phyloP scores from a whole-genome alignment of 92 coral and sea anemone genomes.

The Paramuricea clavata region DNA sequence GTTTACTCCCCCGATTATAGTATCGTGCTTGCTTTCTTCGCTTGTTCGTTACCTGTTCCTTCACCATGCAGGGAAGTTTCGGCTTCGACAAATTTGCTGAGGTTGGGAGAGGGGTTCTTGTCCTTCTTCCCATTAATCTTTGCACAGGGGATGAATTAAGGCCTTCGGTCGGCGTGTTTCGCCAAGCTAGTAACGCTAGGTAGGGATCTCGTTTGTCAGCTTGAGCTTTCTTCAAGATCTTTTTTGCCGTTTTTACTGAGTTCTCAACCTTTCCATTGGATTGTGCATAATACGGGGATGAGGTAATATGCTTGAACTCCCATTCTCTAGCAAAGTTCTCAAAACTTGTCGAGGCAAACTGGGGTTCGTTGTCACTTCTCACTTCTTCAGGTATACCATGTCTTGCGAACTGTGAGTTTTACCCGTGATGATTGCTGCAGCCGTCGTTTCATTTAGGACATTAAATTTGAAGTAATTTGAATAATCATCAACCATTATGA shows the following conservation, averaged over 20 bases:
- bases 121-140: constrained; percentile 62
- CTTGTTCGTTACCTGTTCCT: constrained; percentile 55
- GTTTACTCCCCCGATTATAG: constrained; percentile 67
- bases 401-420: constrained; percentile 27
- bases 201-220: constrained; percentile 53
- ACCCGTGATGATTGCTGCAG: constrained; percentile 2
- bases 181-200: constrained; percentile 62
- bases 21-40: constrained; percentile 66
- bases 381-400: constrained; percentile 46
- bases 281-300: constrained; percentile 37
- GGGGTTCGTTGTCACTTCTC: constrained; percentile 41
- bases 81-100: constrained; percentile 63
- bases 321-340: constrained; percentile 31
- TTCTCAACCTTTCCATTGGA: constrained; percentile 48
- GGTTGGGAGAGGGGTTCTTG: constrained; percentile 59
- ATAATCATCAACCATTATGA: constrained; percentile 40
- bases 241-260: constrained; percentile 29
- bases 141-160: constrained; percentile 50
- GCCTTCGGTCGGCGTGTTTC: constrained; percentile 63
- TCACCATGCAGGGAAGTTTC: constrained; percentile 37
- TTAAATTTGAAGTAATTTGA: constrained; percentile 7
- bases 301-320: constrained; percentile 23
- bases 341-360: constrained; percentile 1
- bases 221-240: constrained; percentile 22
- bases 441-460: background rate